Evolutionary conservation across 2,113 vertebrate genomes (phyloP), one percentile per base, ranked within the genome.

Genomic region (Neomonachus schauinslandi): DNA sequence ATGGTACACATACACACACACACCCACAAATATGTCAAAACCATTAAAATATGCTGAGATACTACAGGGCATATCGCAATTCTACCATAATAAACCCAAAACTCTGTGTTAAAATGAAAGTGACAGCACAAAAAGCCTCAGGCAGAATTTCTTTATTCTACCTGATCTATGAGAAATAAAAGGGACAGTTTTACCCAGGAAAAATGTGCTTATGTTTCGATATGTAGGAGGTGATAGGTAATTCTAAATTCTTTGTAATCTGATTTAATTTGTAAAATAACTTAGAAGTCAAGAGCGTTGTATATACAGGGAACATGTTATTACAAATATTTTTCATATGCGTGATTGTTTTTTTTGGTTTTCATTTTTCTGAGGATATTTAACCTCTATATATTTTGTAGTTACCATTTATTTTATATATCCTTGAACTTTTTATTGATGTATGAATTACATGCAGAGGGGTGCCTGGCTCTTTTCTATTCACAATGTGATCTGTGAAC

Each of bases 21-120:
- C 72, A 46, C 39, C 46, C 67, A 36, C 16, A 69, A 79, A 67
- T 55, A 74, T 8, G 18, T 7, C 5, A 61, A 83, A 51, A 18
- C 0, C 24, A n/a, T 18, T 67, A 33, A 79, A 83, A 53, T 46
- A 77, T 46, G 3, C 12, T 28, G 22, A 94, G 3, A 33, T 71
- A 11, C 22, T 49, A 39, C 1, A 65, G 2, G 42, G 18, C 2
- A 55, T 49, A 86, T 18, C 42, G 2, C 4, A 89, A 39, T 67
- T 53, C 71, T 14, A 79, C 24, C 16, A 42, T n/a, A 74, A 93
- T 81, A 89, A 89, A 91, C 4, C 28, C 87, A 26, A 92, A 81
- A 80, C 16, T 76, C 18, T 79, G 15, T 39, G 18, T 82, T 77
- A 88, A 97, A 96, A 51, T 82, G 18, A 91, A 85, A 82, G 24